These are phyloP conservation scores for Germaria angustata DNA, from an alignment of 2,888 invertebrate species.

Conservation along the genomic window DNA sequence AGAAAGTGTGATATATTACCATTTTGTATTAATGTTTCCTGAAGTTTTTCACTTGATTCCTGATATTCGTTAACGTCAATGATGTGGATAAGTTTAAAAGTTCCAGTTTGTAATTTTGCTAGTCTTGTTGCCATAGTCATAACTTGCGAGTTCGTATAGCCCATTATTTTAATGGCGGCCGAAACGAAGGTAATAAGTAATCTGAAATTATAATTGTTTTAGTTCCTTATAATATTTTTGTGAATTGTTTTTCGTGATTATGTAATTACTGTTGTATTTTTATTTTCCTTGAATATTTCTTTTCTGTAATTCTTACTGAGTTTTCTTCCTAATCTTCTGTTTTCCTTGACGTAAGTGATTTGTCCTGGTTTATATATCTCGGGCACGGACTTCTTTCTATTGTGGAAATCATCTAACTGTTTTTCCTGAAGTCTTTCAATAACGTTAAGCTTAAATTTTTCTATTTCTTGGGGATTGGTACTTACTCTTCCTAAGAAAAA, in stretches of 20 bases:
- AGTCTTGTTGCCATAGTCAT: slow-evolving; percentile 24
- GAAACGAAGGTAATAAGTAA: neutral
- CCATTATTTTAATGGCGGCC: slow-evolving; percentile 54
- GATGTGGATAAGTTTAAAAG: slow-evolving; percentile 46
- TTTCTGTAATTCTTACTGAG: neutral
- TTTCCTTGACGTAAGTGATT: too few species aligned
- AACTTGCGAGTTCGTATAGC: slow-evolving; percentile 53
- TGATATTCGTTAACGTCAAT: too few species aligned
- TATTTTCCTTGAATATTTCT: neutral
- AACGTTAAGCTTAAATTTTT: too few species aligned
- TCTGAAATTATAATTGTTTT: neutral
- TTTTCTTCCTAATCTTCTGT: neutral
- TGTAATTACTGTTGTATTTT: neutral
- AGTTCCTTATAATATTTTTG: neutral
- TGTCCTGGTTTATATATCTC: neutral
- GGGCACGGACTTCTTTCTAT: neutral
- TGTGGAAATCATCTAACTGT: neutral
- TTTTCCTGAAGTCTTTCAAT: too few species aligned
- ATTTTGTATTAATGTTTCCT: neutral
- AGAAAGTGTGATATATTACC: neutral
- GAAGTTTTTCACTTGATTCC: neutral
- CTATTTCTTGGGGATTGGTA: too few species aligned
- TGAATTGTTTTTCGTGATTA: neutral
- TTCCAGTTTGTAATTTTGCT: slow-evolving; percentile 42
- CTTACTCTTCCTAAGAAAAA: too few species aligned